These are phyloP conservation scores for Megaceryle maxima DNA, from an alignment of 2,113 vertebrate genomes.

Conservation along the genomic window DNA sequence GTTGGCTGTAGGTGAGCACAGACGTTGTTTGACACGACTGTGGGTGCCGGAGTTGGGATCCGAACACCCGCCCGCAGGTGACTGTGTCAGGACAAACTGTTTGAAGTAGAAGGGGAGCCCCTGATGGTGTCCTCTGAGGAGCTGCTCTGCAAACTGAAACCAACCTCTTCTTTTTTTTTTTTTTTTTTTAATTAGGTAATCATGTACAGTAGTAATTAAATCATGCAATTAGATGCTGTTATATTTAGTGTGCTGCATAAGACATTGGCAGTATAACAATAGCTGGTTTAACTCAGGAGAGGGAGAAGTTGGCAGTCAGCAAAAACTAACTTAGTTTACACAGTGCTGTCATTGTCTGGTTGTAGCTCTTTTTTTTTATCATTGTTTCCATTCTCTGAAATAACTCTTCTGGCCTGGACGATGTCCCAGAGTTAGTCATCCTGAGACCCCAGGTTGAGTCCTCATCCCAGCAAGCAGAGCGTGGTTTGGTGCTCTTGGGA, in stretches of 20 bases:
- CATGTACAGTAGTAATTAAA: background rate
- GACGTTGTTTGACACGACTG: background rate
- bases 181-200: background rate
- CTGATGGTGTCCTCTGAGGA: background rate
- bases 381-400: background rate
- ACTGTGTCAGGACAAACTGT: background rate
- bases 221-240: background rate
- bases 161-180: background rate
- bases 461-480: background rate
- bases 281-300: background rate
- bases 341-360: background rate
- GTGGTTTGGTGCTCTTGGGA: accelerated
- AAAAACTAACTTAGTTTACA: background rate
- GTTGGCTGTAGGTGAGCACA: background rate
- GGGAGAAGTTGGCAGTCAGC: background rate
- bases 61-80: background rate
- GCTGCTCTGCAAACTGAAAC: background rate
- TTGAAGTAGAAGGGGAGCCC: background rate
- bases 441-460: background rate
- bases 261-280: background rate
- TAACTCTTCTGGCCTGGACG: background rate
- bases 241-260: background rate
- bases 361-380: background rate
- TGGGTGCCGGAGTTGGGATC: background rate
- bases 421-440: background rate